A percentile compares a stretch with the other conserved stretches of the same genome.
phyloP scores from a whole-genome alignment of 2,113 vertebrate species.

The Talpa occidentalis region DNA sequence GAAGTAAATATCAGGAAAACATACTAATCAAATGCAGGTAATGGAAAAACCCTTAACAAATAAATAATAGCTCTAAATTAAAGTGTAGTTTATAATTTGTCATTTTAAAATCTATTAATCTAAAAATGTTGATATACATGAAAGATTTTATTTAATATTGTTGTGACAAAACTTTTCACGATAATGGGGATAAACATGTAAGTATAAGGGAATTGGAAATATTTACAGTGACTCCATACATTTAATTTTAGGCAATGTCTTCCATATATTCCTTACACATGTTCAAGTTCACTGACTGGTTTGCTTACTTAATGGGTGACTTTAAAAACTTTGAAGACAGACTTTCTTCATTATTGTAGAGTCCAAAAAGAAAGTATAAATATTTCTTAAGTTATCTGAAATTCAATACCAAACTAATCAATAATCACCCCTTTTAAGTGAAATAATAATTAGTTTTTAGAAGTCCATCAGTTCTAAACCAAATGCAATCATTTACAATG shows the following conservation, averaged over 20 bases:
- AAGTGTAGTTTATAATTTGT: background rate
- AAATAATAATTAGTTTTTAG: constrained; percentile 9
- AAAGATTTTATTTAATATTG: background rate
- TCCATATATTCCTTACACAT: background rate
- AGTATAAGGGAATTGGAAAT: background rate
- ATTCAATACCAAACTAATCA: background rate
- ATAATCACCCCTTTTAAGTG: background rate
- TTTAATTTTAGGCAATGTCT: background rate
- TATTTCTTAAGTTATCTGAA: background rate
- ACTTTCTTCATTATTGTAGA: background rate
- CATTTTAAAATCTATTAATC: constrained; percentile 21
- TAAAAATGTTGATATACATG: background rate
- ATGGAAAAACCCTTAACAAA: background rate
- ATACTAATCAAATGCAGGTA: background rate
- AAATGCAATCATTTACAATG: background rate
- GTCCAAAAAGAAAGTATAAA: background rate
- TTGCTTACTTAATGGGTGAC: background rate
- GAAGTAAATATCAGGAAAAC: constrained; percentile 22
- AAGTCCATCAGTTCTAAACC: background rate
- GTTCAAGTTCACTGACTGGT: background rate
- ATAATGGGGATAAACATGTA: background rate
- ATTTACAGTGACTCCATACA: background rate
- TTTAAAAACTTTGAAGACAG: background rate
- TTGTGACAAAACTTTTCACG: background rate
- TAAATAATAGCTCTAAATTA: background rate